phyloP scores from a whole-genome alignment of 2,888 invertebrate genomes.

The Escarpia spicata region DNA sequence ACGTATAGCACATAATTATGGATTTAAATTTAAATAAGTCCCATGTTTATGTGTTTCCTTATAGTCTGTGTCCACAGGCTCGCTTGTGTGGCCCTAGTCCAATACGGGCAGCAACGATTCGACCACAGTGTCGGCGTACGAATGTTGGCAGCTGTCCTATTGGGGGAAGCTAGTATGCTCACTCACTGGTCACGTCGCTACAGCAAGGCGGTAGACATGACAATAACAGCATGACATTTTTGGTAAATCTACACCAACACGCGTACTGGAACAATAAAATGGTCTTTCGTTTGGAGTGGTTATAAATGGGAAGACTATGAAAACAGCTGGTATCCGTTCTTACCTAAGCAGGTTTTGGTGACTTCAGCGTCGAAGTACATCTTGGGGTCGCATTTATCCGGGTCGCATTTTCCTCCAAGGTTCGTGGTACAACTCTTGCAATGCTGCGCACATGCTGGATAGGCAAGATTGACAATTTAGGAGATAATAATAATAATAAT shows the following conservation, averaged over 20 bases:
- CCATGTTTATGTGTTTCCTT: no score
- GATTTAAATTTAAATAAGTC: no score
- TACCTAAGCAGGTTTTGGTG: constrained; percentile 23
- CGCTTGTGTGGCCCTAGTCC: no score
- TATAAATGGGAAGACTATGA: neutral
- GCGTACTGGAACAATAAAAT: neutral
- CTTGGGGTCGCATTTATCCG: constrained; percentile 13
- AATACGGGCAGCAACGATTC: no score
- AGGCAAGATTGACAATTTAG: neutral
- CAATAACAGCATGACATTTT: neutral
- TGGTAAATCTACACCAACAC: neutral
- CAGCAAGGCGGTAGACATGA: no score
- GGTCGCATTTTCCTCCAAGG: constrained; percentile 25
- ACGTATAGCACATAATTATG: neutral
- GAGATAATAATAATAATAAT: neutral
- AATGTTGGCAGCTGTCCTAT: no score
- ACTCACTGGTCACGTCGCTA: no score
- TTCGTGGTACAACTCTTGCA: constrained; percentile 31
- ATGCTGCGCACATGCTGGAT: constrained; percentile 32
- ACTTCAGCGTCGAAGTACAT: constrained; percentile 20
- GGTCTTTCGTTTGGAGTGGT: neutral
- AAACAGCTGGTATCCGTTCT: neutral
- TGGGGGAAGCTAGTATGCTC: no score
- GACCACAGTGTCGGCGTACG: no score
- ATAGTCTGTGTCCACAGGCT: no score